A percentile compares a stretch with the other conserved stretches of the same genome.
Conservation (phyloP, 2,888 invertebrate species). For the Lasioglossum pauxillum region DNA sequence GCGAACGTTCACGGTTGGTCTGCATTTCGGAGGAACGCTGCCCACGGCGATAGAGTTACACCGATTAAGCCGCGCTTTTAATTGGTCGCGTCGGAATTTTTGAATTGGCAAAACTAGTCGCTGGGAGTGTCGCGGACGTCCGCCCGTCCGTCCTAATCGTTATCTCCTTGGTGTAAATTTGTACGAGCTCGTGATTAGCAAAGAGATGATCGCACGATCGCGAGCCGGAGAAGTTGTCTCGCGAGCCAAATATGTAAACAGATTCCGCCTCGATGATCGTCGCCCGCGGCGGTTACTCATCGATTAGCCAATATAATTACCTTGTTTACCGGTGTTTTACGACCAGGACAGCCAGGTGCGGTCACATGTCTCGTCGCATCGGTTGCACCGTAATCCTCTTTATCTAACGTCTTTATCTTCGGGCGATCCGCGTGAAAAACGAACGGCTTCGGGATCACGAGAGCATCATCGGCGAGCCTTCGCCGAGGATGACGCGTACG, state of each 20-base stretch:
- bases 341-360: not conserved
- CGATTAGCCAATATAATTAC: slow-evolving; percentile 19
- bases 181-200: slow-evolving; percentile 40
- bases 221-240: not conserved
- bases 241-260: slow-evolving; percentile 45
- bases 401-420: not conserved
- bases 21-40: slow-evolving; percentile 12
- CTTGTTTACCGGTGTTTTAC: not conserved
- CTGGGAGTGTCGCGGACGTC: slow-evolving; percentile 15
- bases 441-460: not conserved
- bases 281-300: not conserved
- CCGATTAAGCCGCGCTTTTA: slow-evolving; percentile 20
- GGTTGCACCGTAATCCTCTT: not conserved
- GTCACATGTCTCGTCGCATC: not conserved
- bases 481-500: not conserved
- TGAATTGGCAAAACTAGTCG: not conserved
- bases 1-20: not conserved
- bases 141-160: not conserved
- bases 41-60: slow-evolving; percentile 49
- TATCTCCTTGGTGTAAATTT: slow-evolving; percentile 57
- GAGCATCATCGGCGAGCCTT: not conserved
- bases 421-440: not conserved
- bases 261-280: slow-evolving; percentile 20
- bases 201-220: slow-evolving; percentile 25
- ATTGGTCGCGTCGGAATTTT: not conserved